Base-by-base conservation (phyloP, 2,797 vertebrate genomes). In the Alectoris magna region DNA sequence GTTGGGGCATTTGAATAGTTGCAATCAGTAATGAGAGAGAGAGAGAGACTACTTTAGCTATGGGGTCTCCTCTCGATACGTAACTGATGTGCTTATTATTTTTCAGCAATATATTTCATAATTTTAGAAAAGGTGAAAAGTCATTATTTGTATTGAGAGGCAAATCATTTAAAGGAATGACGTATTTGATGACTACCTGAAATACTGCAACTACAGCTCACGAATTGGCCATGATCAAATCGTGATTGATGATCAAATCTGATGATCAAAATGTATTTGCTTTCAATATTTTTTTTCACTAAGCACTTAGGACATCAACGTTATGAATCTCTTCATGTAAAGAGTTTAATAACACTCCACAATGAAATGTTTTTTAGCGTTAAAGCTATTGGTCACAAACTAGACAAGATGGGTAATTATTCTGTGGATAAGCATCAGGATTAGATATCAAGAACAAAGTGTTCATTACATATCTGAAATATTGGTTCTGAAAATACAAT, bases 21-120 rank as follows among this genome's bases (percentile, higher is more conserved):
- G 84, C 78, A 94, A 95, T 87, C 84, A 93, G 81, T 46, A 94
- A 64, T 12, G 68, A 90, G 59, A 69, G 15, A 87, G 59, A 69
- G 15, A 87, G 31, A 87, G 23, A 87, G 55, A 23, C 53, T 91
- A 23, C 53, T 70, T 4, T 14, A 64, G 23, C 71, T 71, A 11
- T 58, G 43, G n/a, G 85, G 62, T 39, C 88, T 87, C 67, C 60
- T 71, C 29, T 72, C 88, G 83, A 58, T 6, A 77, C 27, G 7
- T 24, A 79, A 41, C 24, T 18, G 16, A 81, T 38, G 48, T 43
- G 43, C 46, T 90, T 69, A 7, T 63, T 78, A 75, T 71, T 90
- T 69, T 72, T 38, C 63, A 90, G 36, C 27, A 77, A 60, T n/a
- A 41, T 2, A 0, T 9, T 23, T 62, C 83, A 80, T 59, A 55